Percentiles rank a stretch among this genome's conserved stretches.
Evolutionary conservation across 2,113 vertebrate species (phyloP).

Genomic region (Odobenus rosmarus): DNA sequence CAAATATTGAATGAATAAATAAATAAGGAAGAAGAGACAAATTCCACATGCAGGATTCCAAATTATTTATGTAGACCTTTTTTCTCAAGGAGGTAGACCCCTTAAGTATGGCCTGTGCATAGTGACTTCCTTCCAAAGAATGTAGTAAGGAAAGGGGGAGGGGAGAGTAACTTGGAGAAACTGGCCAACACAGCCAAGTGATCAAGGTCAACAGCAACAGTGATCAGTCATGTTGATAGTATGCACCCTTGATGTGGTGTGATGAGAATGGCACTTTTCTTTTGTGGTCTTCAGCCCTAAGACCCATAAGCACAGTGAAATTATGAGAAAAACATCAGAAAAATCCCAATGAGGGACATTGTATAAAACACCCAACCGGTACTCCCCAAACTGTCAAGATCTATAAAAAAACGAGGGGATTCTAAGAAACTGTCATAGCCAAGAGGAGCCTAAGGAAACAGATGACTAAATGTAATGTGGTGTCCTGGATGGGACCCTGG

Average conservation of each 20-base stretch:
- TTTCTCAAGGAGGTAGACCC: background rate
- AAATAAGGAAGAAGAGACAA: conserved; percentile 9
- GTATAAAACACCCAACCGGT: background rate
- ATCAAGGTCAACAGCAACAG: background rate
- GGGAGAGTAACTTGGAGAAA: background rate
- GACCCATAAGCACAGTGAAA: background rate
- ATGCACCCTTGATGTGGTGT: background rate
- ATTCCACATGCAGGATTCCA: background rate
- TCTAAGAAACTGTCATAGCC: background rate
- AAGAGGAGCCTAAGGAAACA: background rate
- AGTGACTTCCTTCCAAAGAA: background rate
- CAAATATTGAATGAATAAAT: background rate
- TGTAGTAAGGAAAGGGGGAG: background rate
- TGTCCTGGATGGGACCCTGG: background rate
- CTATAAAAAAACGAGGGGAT: background rate
- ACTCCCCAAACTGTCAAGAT: background rate
- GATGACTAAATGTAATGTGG: background rate
- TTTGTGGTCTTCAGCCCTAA: background rate
- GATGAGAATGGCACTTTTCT: background rate
- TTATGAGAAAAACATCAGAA: background rate
- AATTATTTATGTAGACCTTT: conserved; percentile 16
- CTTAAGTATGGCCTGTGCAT: background rate
- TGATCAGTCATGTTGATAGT: background rate
- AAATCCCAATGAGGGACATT: background rate
- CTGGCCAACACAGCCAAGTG: background rate